A percentile compares a stretch with the other conserved stretches of the same genome.
Conservation (phyloP, 2,113 vertebrate genomes). For the Phyllopteryx taeniolatus region DNA sequence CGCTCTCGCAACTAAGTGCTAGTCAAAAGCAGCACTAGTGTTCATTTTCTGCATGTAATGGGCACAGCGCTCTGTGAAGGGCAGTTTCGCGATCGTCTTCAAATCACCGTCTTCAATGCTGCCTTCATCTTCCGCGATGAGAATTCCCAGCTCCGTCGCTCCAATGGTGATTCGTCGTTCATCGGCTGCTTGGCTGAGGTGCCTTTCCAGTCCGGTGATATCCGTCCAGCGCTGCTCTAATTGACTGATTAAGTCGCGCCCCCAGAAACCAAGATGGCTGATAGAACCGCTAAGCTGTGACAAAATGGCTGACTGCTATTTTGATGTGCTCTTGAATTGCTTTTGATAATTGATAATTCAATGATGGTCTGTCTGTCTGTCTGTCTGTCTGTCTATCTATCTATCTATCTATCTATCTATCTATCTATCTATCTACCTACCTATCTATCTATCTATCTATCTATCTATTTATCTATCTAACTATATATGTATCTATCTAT, state of each 20-base stretch:
- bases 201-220: conserved; percentile 52
- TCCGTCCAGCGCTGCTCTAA: conserved; percentile 56
- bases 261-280: conserved; percentile 55
- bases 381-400: background rate
- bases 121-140: conserved; percentile 48
- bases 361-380: background rate
- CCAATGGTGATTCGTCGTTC: conserved; percentile 51
- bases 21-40: conserved; percentile 12
- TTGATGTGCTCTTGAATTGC: conserved; percentile 17
- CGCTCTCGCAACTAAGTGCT: conserved; percentile 20
- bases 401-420: too few relatives aligned
- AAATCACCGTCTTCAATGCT: conserved; percentile 28
- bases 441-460: too few relatives aligned
- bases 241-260: conserved; percentile 61
- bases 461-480: too few relatives aligned
- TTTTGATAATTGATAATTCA: background rate
- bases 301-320: conserved; percentile 52
- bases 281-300: conserved; percentile 50
- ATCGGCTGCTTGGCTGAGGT: conserved; percentile 47
- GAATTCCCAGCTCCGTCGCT: conserved; percentile 35
- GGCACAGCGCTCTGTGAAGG: conserved; percentile 5
- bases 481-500: too few relatives aligned
- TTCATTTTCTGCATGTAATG: conserved; percentile 9
- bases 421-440: too few relatives aligned
- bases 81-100: conserved; percentile 13